Percentiles rank a stretch among this genome's conserved stretches.
Conservation (phyloP, 2,888 invertebrate species). For the Stegana nigrithorax region DNA sequence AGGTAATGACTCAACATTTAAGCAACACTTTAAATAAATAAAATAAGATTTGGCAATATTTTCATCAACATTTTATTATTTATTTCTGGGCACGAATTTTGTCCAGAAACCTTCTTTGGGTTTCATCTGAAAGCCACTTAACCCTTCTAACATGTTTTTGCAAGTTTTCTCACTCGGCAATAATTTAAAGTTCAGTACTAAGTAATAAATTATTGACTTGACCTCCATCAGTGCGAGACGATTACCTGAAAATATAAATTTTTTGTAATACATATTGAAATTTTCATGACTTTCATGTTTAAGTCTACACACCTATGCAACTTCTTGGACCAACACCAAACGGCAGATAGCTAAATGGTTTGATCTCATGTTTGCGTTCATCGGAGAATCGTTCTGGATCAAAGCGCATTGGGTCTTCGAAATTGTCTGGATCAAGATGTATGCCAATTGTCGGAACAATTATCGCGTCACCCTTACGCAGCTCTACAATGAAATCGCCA, state of each 20-base stretch:
- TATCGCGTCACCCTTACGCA: constrained; percentile 65
- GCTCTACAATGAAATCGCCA: constrained; percentile 70
- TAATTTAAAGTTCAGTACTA: constrained; percentile 45
- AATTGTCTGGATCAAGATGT: constrained; percentile 70
- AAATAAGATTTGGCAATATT: no score
- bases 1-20: not conserved
- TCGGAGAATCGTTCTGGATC: constrained; percentile 72
- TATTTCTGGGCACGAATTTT: constrained; percentile 45
- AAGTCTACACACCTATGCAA: constrained; percentile 72
- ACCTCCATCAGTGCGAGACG: constrained; percentile 57
- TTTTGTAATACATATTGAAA: no score
- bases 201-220: constrained; percentile 52
- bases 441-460: constrained; percentile 65
- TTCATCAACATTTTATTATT: no score
- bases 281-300: no score
- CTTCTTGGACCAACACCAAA: constrained; percentile 73
- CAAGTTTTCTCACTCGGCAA: constrained; percentile 44
- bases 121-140: constrained; percentile 47
- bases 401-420: constrained; percentile 71
- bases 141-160: constrained; percentile 44
- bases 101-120: constrained; percentile 52
- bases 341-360: constrained; percentile 69
- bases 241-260: constrained; percentile 42
- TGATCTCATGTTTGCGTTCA: constrained; percentile 70
- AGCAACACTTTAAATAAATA: no score